phyloP scores from a whole-genome alignment of 2,888 invertebrate species.

The Nymphalis c-album region DNA sequence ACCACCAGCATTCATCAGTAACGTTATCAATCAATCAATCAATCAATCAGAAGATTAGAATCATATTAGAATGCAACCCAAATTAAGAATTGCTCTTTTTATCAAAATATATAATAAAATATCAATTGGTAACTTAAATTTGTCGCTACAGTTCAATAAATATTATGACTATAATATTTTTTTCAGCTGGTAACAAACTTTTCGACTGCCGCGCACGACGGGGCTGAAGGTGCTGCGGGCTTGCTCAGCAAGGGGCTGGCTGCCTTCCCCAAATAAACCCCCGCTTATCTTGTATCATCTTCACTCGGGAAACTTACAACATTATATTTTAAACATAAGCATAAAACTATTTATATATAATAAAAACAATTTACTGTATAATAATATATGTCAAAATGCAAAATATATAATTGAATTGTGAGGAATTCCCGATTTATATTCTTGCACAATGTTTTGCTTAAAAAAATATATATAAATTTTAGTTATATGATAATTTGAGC shows the following conservation, averaged over 20 bases:
- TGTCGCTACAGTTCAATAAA: too few species aligned
- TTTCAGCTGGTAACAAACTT: slow-evolving; percentile 65
- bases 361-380: slow-evolving; percentile 19
- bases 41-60: too few species aligned
- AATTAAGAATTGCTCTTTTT: too few species aligned
- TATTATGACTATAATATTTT: background rate
- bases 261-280: slow-evolving; percentile 64
- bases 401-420: background rate
- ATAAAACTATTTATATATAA: slow-evolving; percentile 8
- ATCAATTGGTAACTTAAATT: too few species aligned
- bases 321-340: slow-evolving; percentile 33
- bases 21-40: too few species aligned
- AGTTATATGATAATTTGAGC: background rate
- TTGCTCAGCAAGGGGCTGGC: slow-evolving; percentile 79
- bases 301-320: slow-evolving; percentile 47
- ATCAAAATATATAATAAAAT: too few species aligned
- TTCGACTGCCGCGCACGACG: slow-evolving; percentile 67
- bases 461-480: slow-evolving; percentile 5
- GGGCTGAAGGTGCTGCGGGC: slow-evolving; percentile 70
- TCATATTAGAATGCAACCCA: too few species aligned
- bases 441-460: slow-evolving; percentile 19
- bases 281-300: slow-evolving; percentile 34
- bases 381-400: slow-evolving; percentile 3
- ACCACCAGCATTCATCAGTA: too few species aligned
- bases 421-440: slow-evolving; percentile 25